Evolutionary conservation across 2,888 invertebrate species (phyloP).

Genomic region (Agrilus mali): DNA sequence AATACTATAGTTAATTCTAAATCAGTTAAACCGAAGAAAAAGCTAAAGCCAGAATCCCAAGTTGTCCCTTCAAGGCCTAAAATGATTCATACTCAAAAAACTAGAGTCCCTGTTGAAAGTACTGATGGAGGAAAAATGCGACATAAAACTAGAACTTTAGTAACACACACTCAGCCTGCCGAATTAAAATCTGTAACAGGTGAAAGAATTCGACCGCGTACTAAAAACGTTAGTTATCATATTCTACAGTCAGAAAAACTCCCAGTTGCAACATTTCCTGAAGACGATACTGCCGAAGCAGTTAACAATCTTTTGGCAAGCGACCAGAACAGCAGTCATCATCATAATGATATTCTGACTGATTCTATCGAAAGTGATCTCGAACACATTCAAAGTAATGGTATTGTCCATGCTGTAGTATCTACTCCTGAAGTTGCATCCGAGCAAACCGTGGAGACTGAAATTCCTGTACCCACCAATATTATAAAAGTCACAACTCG

Average conservation of each 20-base stretch:
- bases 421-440: slow-evolving; percentile 22
- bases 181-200: slow-evolving; percentile 34
- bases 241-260: slow-evolving; percentile 40
- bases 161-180: slow-evolving; percentile 39
- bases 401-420: slow-evolving; percentile 17
- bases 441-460: slow-evolving; percentile 24
- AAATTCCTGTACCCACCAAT: slow-evolving; percentile 19
- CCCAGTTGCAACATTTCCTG: slow-evolving; percentile 40
- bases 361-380: slow-evolving; percentile 14
- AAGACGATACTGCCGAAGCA: slow-evolving; percentile 24
- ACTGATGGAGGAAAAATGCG: slow-evolving; percentile 38
- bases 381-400: slow-evolving; percentile 25
- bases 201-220: slow-evolving; percentile 43
- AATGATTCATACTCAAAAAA: slow-evolving; percentile 67
- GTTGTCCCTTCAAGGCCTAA: slow-evolving; percentile 46
- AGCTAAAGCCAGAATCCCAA: slow-evolving; percentile 22
- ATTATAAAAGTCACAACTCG: slow-evolving; percentile 18
- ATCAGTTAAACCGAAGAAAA: slow-evolving; percentile 22
- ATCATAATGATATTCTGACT: slow-evolving; percentile 1
- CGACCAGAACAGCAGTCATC: slow-evolving; percentile 10
- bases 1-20: slow-evolving; percentile 32
- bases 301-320: slow-evolving; percentile 19
- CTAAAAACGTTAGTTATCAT: slow-evolving; percentile 53
- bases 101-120: slow-evolving; percentile 39
- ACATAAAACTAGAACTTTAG: slow-evolving; percentile 45